A percentile compares a stretch with the other conserved stretches of the same genome.
These are phyloP conservation scores for Pithys albifrons DNA, from an alignment of 2,113 vertebrate species.

Conservation along the genomic window DNA sequence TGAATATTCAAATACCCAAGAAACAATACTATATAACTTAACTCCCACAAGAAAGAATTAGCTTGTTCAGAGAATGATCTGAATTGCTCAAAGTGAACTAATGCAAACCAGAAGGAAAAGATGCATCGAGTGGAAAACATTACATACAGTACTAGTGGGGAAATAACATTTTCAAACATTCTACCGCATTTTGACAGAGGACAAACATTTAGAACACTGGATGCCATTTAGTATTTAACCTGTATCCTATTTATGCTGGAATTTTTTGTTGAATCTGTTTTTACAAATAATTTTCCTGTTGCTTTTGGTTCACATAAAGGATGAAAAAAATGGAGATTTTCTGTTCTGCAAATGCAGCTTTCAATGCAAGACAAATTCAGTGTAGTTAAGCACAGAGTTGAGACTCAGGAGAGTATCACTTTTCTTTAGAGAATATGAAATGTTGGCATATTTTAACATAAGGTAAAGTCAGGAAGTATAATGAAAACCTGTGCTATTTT, in stretches of 20 bases:
- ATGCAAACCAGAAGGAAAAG: constrained; percentile 25
- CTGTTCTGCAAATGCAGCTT: background rate
- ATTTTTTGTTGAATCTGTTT: background rate
- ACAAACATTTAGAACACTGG: background rate
- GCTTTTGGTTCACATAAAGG: background rate
- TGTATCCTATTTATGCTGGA: background rate
- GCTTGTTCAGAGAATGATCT: constrained; percentile 3
- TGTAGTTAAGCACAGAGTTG: background rate
- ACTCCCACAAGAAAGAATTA: constrained; percentile 4
- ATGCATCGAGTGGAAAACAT: background rate
- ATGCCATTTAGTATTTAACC: background rate
- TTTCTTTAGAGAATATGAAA: background rate
- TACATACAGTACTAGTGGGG: background rate
- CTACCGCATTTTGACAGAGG: background rate
- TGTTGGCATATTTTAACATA: background rate
- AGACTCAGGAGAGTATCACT: background rate
- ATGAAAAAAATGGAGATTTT: background rate
- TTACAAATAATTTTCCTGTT: background rate
- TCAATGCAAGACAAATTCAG: background rate
- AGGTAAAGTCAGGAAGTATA: background rate
- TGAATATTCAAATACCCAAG: background rate
- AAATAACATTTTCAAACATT: background rate
- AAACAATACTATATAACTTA: constrained; percentile 29
- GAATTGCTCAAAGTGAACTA: background rate
- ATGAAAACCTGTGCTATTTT: background rate